Evolutionary conservation across 92 coral and sea anemone genomes (phyloP).

Genomic region (Galaxea fascicularis): DNA sequence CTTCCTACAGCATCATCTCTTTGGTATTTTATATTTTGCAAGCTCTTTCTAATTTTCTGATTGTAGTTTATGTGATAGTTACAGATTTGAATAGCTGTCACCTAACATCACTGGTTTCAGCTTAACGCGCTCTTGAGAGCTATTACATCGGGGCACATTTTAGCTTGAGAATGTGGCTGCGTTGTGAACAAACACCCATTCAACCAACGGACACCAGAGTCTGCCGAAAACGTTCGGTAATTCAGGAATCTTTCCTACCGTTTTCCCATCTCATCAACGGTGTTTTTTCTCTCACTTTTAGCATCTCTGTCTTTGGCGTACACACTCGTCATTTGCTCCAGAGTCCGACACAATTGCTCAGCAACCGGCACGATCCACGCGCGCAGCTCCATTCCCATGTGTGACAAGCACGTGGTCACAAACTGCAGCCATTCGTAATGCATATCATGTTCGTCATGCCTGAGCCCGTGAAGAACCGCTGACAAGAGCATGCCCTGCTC

Average conservation of each 20-base stretch:
- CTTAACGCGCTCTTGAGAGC: not conserved
- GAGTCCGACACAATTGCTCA: conserved; percentile 82
- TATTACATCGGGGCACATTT: too few species aligned
- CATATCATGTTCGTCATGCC: conserved; percentile 82
- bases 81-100: too few species aligned
- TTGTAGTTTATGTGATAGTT: too few species aligned
- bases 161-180: too few species aligned
- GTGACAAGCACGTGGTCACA: conserved; percentile 94
- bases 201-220: not conserved
- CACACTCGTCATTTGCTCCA: conserved; percentile 77
- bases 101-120: too few species aligned
- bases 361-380: conserved; percentile 94
- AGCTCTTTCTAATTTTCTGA: too few species aligned
- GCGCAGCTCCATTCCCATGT: conserved; percentile 84
- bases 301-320: conserved; percentile 53
- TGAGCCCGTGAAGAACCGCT: conserved; percentile 87
- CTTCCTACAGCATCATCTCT: too few species aligned
- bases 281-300: conserved; percentile 3
- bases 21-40: too few species aligned
- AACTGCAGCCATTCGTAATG: conserved; percentile 96
- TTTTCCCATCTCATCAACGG: not conserved
- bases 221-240: not conserved
- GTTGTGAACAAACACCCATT: too few species aligned
- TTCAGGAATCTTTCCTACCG: not conserved
- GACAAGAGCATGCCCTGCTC: conserved; percentile 91